These are phyloP conservation scores for Scolopax rusticola DNA, from an alignment of 2,797 vertebrate species.

Conservation along the genomic window DNA sequence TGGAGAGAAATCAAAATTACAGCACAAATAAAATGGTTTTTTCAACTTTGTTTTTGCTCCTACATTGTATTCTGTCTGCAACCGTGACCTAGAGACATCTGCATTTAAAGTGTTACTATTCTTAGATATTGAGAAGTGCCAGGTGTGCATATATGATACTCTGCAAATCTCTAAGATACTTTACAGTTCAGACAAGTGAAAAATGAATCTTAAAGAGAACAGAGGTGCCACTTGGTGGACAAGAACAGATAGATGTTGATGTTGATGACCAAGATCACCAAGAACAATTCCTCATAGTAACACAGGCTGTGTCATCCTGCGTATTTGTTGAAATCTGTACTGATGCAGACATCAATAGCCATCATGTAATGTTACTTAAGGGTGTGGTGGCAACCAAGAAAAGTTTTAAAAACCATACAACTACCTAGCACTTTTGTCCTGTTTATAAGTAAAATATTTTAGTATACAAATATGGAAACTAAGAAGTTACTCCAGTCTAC, in stretches of 20 bases:
- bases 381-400: not conserved
- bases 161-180: not conserved
- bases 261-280: not conserved
- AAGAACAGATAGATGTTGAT: not conserved
- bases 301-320: not conserved
- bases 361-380: fast-evolving
- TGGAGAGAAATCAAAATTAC: not conserved
- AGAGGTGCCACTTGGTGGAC: not conserved
- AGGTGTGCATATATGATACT: not conserved
- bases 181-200: not conserved
- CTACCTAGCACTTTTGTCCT: not conserved
- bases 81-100: not conserved
- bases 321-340: not conserved
- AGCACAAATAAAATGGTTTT: not conserved
- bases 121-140: not conserved
- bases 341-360: not conserved
- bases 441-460: not conserved
- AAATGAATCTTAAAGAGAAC: not conserved
- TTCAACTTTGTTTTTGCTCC: not conserved
- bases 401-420: not conserved
- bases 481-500: not conserved
- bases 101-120: not conserved
- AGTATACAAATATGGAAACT: not conserved
- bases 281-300: not conserved
- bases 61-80: not conserved